A percentile compares a stretch with the other conserved stretches of the same genome.
These are phyloP conservation scores for Sminthopsis crassicaudata DNA, from an alignment of 2,113 vertebrate species.

Conservation along the genomic window DNA sequence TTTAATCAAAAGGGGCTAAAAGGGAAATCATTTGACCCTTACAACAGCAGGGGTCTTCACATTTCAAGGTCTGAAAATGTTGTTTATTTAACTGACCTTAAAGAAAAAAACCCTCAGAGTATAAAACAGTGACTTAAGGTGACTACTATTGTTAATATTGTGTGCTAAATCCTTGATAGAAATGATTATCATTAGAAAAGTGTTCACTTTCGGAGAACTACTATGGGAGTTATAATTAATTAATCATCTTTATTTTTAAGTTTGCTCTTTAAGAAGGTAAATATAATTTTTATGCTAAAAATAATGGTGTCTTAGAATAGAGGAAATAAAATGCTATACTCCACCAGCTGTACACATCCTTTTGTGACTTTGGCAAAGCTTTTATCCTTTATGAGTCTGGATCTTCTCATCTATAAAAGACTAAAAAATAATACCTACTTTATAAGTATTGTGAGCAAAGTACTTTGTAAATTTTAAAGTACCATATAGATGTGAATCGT, in stretches of 20 bases:
- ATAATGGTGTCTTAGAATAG: neutral
- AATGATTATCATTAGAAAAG: constrained; percentile 65
- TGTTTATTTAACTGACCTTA: constrained; percentile 84
- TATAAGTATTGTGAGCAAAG: neutral
- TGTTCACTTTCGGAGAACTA: constrained; percentile 44
- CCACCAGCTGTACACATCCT: neutral
- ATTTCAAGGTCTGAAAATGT: constrained; percentile 77
- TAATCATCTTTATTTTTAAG: constrained; percentile 60
- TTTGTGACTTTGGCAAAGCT: neutral
- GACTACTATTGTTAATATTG: constrained; percentile 74
- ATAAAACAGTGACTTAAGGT: constrained; percentile 80
- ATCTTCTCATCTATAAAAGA: neutral
- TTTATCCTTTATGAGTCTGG: neutral
- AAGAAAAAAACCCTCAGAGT: constrained; percentile 72
- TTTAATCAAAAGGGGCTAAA: constrained; percentile 84
- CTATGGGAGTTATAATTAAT: neutral
- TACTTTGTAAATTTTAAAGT: neutral
- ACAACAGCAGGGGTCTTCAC: constrained; percentile 70
- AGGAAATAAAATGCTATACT: neutral
- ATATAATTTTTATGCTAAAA: neutral
- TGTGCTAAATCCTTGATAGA: constrained; percentile 27
- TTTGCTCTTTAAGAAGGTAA: constrained; percentile 4
- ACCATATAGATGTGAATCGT: neutral
- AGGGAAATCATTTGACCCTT: constrained; percentile 79
- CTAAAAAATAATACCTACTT: neutral